These are phyloP conservation scores for Drosophila kokeensis DNA, from an alignment of 2,888 invertebrate species.

Conservation along the genomic window DNA sequence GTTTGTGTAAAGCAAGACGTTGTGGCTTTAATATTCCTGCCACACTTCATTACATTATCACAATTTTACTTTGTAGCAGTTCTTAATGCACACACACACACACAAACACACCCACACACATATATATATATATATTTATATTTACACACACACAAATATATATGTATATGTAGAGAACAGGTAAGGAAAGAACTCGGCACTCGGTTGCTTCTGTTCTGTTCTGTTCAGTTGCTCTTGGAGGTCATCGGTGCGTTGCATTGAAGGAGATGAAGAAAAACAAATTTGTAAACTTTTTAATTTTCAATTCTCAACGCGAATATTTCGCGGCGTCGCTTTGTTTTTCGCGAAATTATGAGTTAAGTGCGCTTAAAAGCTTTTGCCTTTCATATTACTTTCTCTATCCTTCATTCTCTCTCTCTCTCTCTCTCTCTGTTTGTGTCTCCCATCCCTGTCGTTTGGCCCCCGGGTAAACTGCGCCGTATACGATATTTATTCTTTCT, in stretches of 20 bases:
- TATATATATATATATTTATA: not conserved
- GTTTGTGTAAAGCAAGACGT: conserved; percentile 13
- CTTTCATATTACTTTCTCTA: conserved; percentile 42
- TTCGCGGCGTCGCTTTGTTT: conserved; percentile 27
- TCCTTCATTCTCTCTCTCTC: not conserved
- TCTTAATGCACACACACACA: not conserved
- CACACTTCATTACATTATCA: conserved; percentile 56
- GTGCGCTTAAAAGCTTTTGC: conserved; percentile 80
- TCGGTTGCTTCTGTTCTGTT: not conserved
- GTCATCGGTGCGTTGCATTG: conserved; percentile 36
- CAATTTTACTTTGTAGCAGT: conserved; percentile 14
- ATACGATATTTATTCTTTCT: conserved; percentile 66
- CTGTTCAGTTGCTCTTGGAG: conserved; percentile 16
- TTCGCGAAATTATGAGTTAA: conserved; percentile 73
- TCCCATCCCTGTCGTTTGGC: not conserved
- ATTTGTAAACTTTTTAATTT: conserved; percentile 77
- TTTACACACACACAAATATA: not conserved
- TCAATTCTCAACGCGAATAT: conserved; percentile 62
- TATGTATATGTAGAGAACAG: not conserved
- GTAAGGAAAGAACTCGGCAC: conserved; percentile 12
- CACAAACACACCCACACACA: not conserved
- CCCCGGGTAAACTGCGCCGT: conserved; percentile 39
- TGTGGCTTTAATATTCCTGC: conserved; percentile 41
- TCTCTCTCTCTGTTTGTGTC: too few species aligned
- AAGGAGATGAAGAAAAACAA: conserved; percentile 36